phyloP scores from a whole-genome alignment of 2,113 vertebrate genomes.

The Mormyrus lacerda region DNA sequence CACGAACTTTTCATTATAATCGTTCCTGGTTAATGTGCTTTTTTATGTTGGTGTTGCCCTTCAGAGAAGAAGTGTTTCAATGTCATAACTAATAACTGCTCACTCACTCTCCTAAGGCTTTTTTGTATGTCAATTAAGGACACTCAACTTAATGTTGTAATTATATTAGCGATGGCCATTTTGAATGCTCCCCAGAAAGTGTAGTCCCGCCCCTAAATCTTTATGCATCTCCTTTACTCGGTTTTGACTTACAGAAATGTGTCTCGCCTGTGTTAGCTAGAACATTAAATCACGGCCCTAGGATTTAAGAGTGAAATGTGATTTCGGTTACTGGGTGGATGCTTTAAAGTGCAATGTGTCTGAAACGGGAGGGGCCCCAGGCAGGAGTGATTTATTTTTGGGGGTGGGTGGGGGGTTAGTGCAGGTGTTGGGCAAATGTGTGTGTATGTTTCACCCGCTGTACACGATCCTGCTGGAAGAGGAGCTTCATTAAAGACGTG shows the following conservation, averaged over 20 bases:
- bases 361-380: conserved; percentile 38
- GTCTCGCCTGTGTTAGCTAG: conserved; percentile 45
- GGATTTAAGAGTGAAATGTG: conserved; percentile 49
- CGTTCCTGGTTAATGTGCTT: background rate
- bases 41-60: background rate
- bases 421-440: background rate
- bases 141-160: background rate
- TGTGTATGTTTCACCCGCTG: background rate
- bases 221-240: background rate
- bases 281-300: conserved; percentile 49
- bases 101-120: background rate
- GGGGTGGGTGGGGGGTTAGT: background rate
- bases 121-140: background rate
- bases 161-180: background rate
- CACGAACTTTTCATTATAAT: background rate
- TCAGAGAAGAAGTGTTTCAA: background rate
- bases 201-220: background rate
- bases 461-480: background rate
- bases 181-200: background rate
- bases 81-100: background rate
- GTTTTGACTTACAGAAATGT: background rate
- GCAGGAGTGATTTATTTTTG: conserved; percentile 5
- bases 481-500: background rate
- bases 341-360: conserved; percentile 42
- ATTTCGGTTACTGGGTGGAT: conserved; percentile 51